These are phyloP conservation scores for Bos indicus DNA, from an alignment of 2,113 vertebrate genomes.

Conservation along the genomic window DNA sequence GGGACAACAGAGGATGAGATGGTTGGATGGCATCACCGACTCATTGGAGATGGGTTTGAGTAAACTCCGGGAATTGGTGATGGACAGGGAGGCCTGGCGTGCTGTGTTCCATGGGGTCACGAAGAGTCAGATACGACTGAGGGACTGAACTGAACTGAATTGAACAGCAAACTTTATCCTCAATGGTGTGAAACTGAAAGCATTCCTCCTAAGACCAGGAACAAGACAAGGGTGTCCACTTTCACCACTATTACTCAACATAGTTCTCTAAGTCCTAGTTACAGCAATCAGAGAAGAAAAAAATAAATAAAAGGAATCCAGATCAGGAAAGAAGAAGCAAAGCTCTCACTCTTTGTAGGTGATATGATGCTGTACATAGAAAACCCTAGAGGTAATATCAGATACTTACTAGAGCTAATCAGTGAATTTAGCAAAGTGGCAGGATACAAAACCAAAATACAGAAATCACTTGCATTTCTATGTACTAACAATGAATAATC, in stretches of 20 bases:
- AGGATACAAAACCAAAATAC: background rate
- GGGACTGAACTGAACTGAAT: background rate
- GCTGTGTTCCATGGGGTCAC: background rate
- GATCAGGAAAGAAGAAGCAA: background rate
- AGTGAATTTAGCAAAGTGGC: background rate
- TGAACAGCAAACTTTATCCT: background rate
- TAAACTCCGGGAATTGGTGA: background rate
- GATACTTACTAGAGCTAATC: background rate
- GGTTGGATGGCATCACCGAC: background rate
- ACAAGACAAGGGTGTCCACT: background rate
- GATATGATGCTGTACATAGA: background rate
- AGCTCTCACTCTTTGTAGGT: background rate
- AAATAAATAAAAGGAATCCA: background rate
- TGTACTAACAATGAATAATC: background rate
- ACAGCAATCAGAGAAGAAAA: background rate
- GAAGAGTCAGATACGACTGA: accelerated
- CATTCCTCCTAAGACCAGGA: background rate
- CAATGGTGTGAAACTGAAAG: background rate
- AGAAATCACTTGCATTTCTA: background rate
- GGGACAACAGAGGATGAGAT: background rate
- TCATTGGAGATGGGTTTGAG: background rate
- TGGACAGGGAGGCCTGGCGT: background rate
- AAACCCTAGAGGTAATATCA: background rate
- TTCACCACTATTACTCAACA: background rate
- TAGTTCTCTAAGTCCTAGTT: background rate